A percentile compares a stretch with the other conserved stretches of the same genome.
Conservation (phyloP, 1,140 invertebrate species). For the Gonioctena quinquepunctata region DNA sequence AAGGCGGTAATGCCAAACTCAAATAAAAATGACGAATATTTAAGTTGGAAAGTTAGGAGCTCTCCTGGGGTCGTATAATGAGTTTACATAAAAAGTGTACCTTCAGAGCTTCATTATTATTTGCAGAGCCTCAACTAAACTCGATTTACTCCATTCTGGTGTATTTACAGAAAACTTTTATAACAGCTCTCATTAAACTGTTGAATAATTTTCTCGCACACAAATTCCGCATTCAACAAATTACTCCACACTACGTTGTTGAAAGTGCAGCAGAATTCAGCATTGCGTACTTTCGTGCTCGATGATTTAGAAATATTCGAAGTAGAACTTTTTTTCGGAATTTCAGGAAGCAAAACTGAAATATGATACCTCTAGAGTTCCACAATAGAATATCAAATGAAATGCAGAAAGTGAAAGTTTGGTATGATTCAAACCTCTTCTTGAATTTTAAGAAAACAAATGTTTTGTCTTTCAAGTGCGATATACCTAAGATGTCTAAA, state of each 20-base stretch:
- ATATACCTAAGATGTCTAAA: no score
- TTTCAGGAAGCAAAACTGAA: no score
- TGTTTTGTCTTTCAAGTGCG: no score
- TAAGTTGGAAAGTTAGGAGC: not conserved
- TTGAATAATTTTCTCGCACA: not conserved
- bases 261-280: no score
- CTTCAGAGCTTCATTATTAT: slow-evolving; percentile 5
- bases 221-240: not conserved
- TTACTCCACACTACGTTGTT: no score
- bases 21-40: slow-evolving; percentile 9
- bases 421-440: no score
- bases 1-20: not conserved
- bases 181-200: not conserved
- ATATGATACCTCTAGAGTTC: no score
- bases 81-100: slow-evolving; percentile 8
- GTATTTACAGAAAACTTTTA: not conserved
- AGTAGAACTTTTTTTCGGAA: no score
- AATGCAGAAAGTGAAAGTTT: no score
- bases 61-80: not conserved
- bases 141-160: not conserved
- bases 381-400: no score
- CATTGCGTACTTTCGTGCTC: not conserved
- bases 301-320: no score
- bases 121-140: not conserved
- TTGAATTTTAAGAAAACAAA: no score